A percentile compares a stretch with the other conserved stretches of the same genome.
These are phyloP conservation scores for Erpetoichthys calabaricus DNA, from an alignment of 2,797 vertebrate genomes.

Conservation along the genomic window DNA sequence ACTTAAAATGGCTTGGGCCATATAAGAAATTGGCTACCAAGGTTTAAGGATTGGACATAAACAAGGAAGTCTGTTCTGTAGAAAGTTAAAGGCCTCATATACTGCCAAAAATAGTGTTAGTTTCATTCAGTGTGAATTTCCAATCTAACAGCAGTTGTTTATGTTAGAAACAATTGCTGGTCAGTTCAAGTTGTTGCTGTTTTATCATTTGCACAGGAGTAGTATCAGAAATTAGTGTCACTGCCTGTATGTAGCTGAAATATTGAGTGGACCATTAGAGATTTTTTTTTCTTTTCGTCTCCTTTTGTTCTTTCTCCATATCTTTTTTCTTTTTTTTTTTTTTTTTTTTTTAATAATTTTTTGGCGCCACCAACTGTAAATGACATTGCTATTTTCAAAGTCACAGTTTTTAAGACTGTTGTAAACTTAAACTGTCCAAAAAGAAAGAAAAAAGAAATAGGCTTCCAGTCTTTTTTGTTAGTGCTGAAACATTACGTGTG, in stretches of 20 bases:
- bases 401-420: slow-evolving; percentile 84
- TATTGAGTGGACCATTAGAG: slow-evolving; percentile 54
- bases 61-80: slow-evolving; percentile 77
- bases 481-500: slow-evolving; percentile 81
- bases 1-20: slow-evolving; percentile 80
- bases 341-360: slow-evolving; percentile 46
- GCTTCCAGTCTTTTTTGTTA: slow-evolving; percentile 88
- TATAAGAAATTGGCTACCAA: slow-evolving; percentile 64
- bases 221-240: slow-evolving; percentile 94
- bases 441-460: slow-evolving; percentile 37
- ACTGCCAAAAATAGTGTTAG: slow-evolving; percentile 99
- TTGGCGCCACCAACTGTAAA: slow-evolving; percentile 96
- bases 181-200: slow-evolving; percentile 98
- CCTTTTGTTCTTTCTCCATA: slow-evolving; percentile 68
- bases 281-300: slow-evolving; percentile 18
- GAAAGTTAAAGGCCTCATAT: slow-evolving; percentile 91
- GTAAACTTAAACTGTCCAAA: slow-evolving; percentile 42
- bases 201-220: slow-evolving; percentile 98
- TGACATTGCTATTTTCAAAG: slow-evolving; percentile 79
- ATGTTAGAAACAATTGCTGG: slow-evolving; percentile 97
- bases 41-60: slow-evolving; percentile 75
- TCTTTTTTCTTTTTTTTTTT: slow-evolving; percentile 13
- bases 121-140: slow-evolving; percentile 93
- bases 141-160: slow-evolving; percentile 87
- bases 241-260: slow-evolving; percentile 95